Evolutionary conservation across 2,797 vertebrate species (phyloP), one percentile per base, ranked within the genome.

Genomic region (Sarcophilus harrisii): DNA sequence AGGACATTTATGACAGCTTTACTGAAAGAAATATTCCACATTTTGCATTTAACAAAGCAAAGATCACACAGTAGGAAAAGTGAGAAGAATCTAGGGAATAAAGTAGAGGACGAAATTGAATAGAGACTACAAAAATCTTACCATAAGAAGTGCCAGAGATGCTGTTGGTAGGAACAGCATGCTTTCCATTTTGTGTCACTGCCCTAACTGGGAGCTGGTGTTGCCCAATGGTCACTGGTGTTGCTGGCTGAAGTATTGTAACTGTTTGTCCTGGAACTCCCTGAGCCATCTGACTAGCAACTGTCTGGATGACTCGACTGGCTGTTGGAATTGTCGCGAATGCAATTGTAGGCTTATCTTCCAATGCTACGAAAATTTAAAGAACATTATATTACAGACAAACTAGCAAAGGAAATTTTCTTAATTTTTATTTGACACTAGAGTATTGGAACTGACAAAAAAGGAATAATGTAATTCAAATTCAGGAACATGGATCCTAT

Each of bases 121-220:
- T n/a, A 38, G 9, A 81, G n/a, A 87, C 38, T 87, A 87, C 18
- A 45, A 87, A 81, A 90, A 55, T 55, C 97, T 87, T 99, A 99
- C 99, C 99, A 6, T 99, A 99, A 96, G 99, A 62, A 90, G 97
- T 99, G 97, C 99, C 95, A 0, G 99, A 93, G 97, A 99, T 97
- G 97, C 99, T 99, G 98, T 99, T 98, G 54, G 98, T 98, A 96
- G 99, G 98, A 93, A 99, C 92, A 0, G 99, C 98, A 21, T 99
- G 99, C 98, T 99, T 99, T 93, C 99, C 99, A 0, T 99, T 99
- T 98, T 99, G 99, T 52, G 99, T 99, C 97, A 99, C 98, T 0
- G 99, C 98, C 57, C 99, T 99, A 94, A 99, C 99, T 0, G 99
- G 99, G 27, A 99, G 99, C 94, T 99, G 99, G 97, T 99, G 99